phyloP scores from a whole-genome alignment of 1,140 invertebrate species.

The Calliphora vicina region DNA sequence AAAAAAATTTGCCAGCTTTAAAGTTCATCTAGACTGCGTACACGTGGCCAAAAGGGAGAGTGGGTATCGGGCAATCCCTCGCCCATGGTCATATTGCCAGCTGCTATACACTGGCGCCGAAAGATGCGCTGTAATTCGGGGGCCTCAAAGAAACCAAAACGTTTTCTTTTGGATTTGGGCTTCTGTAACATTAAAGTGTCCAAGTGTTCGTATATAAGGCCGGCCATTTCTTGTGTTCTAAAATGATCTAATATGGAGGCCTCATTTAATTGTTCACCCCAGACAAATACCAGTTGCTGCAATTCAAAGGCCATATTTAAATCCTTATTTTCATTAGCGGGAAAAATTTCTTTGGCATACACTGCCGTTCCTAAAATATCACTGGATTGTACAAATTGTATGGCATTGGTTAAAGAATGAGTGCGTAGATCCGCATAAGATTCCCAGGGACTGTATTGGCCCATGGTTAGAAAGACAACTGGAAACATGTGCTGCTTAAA shows the following conservation, averaged over 20 bases:
- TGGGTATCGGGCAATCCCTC: conserved; percentile 8
- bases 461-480: conserved; percentile 89
- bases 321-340: conserved; percentile 72
- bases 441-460: conserved; percentile 79
- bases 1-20: neutral
- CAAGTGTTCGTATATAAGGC: conserved; percentile 91
- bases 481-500: conserved; percentile 95
- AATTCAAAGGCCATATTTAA: conserved; percentile 76
- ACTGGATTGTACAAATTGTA: conserved; percentile 78
- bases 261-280: conserved; percentile 93
- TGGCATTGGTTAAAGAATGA: conserved; percentile 77
- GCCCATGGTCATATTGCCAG: conserved; percentile 47
- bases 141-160: conserved; percentile 50
- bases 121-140: conserved; percentile 51
- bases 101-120: conserved; percentile 51
- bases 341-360: conserved; percentile 82
- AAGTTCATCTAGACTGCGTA: conserved; percentile 15
- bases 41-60: conserved; percentile 17
- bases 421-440: conserved; percentile 85
- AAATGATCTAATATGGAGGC: conserved; percentile 81
- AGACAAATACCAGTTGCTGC: conserved; percentile 88
- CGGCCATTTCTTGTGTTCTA: conserved; percentile 85
- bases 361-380: conserved; percentile 87
- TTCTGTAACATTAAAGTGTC: conserved; percentile 63
- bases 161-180: conserved; percentile 43